Percentiles rank a stretch among this genome's conserved stretches.
Conservation (phyloP, 2,113 vertebrate genomes). For the Mormoops blainvillei region DNA sequence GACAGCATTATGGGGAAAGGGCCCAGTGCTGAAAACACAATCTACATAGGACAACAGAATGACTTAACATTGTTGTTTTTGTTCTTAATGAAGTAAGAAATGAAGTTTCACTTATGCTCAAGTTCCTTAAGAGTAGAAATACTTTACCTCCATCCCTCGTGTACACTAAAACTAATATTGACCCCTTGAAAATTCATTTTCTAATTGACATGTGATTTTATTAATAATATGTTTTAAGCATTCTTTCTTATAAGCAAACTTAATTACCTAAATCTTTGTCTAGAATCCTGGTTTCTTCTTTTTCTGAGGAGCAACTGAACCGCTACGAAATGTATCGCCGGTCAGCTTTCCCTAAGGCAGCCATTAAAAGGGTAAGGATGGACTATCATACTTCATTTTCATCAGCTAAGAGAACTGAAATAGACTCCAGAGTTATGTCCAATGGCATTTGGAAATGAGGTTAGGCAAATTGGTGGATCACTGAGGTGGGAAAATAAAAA, state of each 20-base stretch:
- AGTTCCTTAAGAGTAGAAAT: not conserved
- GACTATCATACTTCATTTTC: not conserved
- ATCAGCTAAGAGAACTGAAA: not conserved
- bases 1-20: not conserved
- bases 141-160: not conserved
- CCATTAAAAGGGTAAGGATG: conserved; percentile 91
- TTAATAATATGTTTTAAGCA: not conserved
- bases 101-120: not conserved
- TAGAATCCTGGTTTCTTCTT: conserved; percentile 97
- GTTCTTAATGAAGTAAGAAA: not conserved
- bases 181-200: not conserved
- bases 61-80: not conserved
- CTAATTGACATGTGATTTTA: not conserved
- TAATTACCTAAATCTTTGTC: conserved; percentile 35
- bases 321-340: conserved; percentile 98
- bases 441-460: not conserved
- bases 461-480: not conserved
- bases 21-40: not conserved
- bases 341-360: conserved; percentile 97
- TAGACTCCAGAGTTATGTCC: not conserved
- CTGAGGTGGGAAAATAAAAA: not conserved
- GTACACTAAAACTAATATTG: not conserved
- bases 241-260: conserved; percentile 5
- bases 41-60: not conserved
- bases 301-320: conserved; percentile 98